Base-by-base conservation (phyloP, 2,113 vertebrate genomes). In the Eulemur macaco region DNA sequence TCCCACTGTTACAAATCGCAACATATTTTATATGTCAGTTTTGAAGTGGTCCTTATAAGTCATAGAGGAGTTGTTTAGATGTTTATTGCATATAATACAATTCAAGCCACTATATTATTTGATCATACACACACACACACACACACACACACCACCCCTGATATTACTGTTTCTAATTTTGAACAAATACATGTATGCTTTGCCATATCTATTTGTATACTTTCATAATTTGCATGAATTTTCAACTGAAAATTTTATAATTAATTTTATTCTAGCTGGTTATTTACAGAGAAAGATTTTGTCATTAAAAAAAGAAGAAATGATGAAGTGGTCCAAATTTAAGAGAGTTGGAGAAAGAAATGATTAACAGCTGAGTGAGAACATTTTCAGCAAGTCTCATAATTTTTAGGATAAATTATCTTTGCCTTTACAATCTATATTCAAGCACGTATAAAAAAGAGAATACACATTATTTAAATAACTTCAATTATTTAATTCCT, bases 401-500 rank as follows among this genome's bases (percentile, higher is more conserved):
- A 91, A 71, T 10, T 81, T 60, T 74, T 86, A 87, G 54, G 66
- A 73, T 84, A 96, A 92, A 97, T 86, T 96, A 96, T 82, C 92
- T 82, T 95, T 1, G 0, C 64, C 50, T 81, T 96, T 96, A 74
- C 39, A 97, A 97, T 96, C 64, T 97, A 81, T 83, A 92, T 91
- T 77, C 71, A 98, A 83, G 81, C 37, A 92, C 45, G 87, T 97
- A 76, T 86, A 7, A 45, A 86, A 93, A 97, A 95, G 37, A 95
- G 95, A 97, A 96, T 92, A 94, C 29, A 85, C 34, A 97, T 97
- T 97, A 97, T 96, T 98, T 96, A 98, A 98, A 97, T 96, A 96
- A 21, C 82, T 97, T 97, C 88, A 98, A 97, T 97, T 98, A 98
- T 97, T 98, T 98, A 98, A 98, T 98, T 97, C 94, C 69, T 81